phyloP scores from a whole-genome alignment of 2,797 vertebrate genomes.

The Hafferia zeledoni region DNA sequence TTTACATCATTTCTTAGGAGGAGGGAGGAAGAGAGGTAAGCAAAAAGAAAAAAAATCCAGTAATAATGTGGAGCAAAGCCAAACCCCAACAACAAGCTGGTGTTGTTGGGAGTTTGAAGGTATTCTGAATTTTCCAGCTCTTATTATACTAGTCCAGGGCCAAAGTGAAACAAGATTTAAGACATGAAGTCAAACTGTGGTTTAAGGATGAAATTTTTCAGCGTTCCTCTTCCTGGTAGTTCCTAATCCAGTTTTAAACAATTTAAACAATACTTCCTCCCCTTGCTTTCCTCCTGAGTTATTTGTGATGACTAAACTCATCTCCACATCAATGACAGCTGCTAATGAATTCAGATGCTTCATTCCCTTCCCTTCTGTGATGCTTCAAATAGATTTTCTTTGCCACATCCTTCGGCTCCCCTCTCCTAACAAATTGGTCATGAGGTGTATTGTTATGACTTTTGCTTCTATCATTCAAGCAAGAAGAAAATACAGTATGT shows the following conservation, averaged over 20 bases:
- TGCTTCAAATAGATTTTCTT: conserved; percentile 51
- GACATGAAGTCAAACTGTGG: not conserved
- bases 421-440: conserved; percentile 41
- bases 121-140: not conserved
- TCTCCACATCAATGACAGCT: conserved; percentile 64
- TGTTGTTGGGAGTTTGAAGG: not conserved
- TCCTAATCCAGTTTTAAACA: conserved; percentile 9
- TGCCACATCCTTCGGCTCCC: conserved; percentile 40
- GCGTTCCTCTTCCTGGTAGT: not conserved
- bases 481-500: conserved; percentile 4
- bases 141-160: not conserved
- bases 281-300: conserved; percentile 20
- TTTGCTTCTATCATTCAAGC: conserved; percentile 41
- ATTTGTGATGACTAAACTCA: conserved; percentile 26
- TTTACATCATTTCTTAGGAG: not conserved
- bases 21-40: not conserved
- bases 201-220: not conserved
- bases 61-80: not conserved
- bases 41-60: not conserved
- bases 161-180: not conserved
- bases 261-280: not conserved
- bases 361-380: conserved; percentile 56
- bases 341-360: conserved; percentile 64
- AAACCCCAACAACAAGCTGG: not conserved
- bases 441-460: conserved; percentile 18